A percentile compares a stretch with the other conserved stretches of the same genome.
Conservation (phyloP, 2,888 invertebrate species). For the Escarpia spicata region DNA sequence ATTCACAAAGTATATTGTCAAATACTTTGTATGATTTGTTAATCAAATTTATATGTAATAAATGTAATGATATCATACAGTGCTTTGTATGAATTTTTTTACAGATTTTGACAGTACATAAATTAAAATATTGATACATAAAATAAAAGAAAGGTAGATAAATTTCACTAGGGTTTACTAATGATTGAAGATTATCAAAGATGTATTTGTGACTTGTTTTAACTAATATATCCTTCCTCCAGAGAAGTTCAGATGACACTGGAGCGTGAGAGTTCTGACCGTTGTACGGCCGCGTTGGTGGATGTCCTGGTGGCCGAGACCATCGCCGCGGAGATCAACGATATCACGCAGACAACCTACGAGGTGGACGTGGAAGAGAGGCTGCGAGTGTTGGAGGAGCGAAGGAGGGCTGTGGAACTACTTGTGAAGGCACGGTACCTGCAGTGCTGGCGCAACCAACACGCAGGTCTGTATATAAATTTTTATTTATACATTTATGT, state of each 20-base stretch:
- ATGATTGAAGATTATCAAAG: neutral
- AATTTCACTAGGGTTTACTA: neutral
- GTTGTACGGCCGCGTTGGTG: conserved; percentile 36
- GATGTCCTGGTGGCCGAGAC: conserved; percentile 27
- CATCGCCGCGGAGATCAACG: conserved; percentile 41
- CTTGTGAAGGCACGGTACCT: conserved; percentile 44
- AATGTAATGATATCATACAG: no score
- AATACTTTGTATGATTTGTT: no score
- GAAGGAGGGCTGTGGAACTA: conserved; percentile 43
- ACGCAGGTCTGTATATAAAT: conserved; percentile 31
- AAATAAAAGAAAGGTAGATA: neutral
- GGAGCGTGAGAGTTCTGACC: conserved; percentile 44
- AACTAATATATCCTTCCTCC: neutral
- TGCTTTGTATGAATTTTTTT: no score
- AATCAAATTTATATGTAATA: no score
- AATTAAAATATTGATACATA: no score
- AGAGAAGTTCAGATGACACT: conserved; percentile 44
- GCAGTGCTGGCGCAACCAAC: conserved; percentile 49
- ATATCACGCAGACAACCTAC: conserved; percentile 47
- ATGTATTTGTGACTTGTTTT: neutral
- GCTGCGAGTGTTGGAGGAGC: conserved; percentile 36
- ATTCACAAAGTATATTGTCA: no score
- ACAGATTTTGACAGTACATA: no score
- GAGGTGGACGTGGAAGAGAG: conserved; percentile 55
- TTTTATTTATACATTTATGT: no score